phyloP scores from a whole-genome alignment of 2,888 invertebrate species.

The Theretra japonica region DNA sequence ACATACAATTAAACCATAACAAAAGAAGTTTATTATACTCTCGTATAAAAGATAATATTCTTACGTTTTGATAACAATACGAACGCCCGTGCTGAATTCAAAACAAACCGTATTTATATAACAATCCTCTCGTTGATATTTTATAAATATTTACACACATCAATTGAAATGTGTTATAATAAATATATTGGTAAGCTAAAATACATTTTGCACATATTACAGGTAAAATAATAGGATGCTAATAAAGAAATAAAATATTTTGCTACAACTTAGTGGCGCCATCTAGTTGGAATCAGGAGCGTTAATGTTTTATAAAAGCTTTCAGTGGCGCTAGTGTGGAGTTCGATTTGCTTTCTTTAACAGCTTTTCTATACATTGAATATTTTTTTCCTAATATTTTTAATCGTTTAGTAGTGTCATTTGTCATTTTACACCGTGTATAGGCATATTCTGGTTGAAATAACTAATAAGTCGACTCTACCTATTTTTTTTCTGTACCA shows the following conservation, averaged over 20 bases:
- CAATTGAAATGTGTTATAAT: not conserved
- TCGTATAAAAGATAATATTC: slow-evolving; percentile 5
- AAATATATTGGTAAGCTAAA: not conserved
- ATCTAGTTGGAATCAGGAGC: slow-evolving; percentile 8
- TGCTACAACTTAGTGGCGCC: not conserved
- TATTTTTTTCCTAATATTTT: not conserved
- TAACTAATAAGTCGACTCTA: no score
- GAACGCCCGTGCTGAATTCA: slow-evolving; percentile 35
- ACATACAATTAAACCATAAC: slow-evolving; percentile 3
- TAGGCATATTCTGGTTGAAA: no score
- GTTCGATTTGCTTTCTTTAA: not conserved
- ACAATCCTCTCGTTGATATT: not conserved
- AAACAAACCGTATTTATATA: slow-evolving; percentile 31
- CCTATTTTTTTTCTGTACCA: no score
- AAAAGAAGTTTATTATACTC: not conserved
- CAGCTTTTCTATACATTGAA: not conserved
- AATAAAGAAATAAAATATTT: not conserved
- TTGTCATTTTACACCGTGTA: no score
- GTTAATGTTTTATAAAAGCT: slow-evolving; percentile 6
- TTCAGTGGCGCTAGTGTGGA: slow-evolving; percentile 25
- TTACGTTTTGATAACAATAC: slow-evolving; percentile 14
- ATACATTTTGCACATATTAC: not conserved
- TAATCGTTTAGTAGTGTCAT: not conserved
- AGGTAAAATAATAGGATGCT: not conserved
- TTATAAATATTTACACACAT: not conserved